Evolutionary conservation across 2,797 vertebrate species (phyloP).

Genomic region (Neoniphon sammara): DNA sequence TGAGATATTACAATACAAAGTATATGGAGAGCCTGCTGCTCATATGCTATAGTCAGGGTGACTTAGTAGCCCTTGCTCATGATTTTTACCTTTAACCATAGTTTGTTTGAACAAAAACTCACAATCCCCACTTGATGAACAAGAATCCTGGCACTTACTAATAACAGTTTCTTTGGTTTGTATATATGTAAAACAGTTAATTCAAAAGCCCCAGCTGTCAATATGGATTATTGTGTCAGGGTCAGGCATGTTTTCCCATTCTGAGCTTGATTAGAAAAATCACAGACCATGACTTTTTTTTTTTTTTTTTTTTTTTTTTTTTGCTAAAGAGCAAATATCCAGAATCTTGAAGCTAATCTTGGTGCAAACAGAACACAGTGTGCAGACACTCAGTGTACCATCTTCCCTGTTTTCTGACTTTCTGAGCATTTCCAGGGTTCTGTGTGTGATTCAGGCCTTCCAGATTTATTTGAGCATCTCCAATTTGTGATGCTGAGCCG

Average conservation of each 20-base stretch:
- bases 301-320: neutral
- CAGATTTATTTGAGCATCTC: slow-evolving; percentile 8
- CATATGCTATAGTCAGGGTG: no score
- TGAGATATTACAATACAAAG: slow-evolving; percentile 6
- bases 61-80: neutral
- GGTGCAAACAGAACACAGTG: neutral
- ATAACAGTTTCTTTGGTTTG: slow-evolving; percentile 9
- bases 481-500: neutral
- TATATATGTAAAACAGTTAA: slow-evolving; percentile 31
- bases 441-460: neutral
- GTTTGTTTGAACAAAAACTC: slow-evolving; percentile 21
- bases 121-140: slow-evolving; percentile 32
- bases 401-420: neutral
- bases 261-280: slow-evolving; percentile 32
- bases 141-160: slow-evolving; percentile 14
- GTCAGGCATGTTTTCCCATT: slow-evolving; percentile 8
- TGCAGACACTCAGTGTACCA: neutral
- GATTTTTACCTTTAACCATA: slow-evolving; percentile 11
- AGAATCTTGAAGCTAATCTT: neutral
- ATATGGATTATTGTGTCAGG: slow-evolving; percentile 29
- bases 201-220: slow-evolving; percentile 24
- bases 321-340: slow-evolving; percentile 4
- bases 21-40: neutral
- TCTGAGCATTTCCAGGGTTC: neutral
- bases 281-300: neutral